Evolutionary conservation across 2,113 vertebrate genomes (phyloP).

Genomic region (Eclectus roratus): DNA sequence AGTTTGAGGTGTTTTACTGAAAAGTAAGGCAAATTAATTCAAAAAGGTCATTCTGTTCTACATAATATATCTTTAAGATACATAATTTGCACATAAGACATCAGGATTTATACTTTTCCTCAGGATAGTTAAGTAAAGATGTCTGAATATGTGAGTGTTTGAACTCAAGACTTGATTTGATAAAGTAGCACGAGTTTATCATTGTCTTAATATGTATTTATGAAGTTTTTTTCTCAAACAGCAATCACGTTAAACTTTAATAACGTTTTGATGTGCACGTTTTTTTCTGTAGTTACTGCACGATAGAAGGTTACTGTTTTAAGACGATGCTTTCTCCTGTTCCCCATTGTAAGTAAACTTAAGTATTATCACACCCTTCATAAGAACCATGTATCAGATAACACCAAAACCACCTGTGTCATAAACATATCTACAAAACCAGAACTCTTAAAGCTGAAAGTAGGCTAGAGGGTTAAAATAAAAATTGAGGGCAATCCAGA

Average conservation of each 20-base stretch:
- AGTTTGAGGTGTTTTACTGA: neutral
- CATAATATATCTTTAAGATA: neutral
- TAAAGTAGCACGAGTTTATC: neutral
- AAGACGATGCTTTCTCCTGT: neutral
- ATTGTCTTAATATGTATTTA: neutral
- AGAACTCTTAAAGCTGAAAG: neutral
- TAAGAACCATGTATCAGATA: neutral
- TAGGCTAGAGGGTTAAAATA: neutral
- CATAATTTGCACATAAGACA: neutral
- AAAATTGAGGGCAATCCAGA: neutral
- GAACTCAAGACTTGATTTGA: neutral
- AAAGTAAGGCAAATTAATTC: neutral
- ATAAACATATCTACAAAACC: neutral
- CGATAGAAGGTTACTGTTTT: neutral
- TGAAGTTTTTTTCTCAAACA: neutral
- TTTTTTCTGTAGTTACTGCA: neutral
- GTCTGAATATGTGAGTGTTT: neutral
- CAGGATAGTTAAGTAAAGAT: neutral
- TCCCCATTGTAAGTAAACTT: neutral
- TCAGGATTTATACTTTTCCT: neutral
- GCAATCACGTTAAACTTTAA: neutral
- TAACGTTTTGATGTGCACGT: neutral
- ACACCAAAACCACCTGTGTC: neutral
- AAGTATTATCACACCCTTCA: neutral
- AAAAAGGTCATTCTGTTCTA: neutral